Evolutionary conservation across 2,888 invertebrate species (phyloP).

Genomic region (Agrochola circellaris): DNA sequence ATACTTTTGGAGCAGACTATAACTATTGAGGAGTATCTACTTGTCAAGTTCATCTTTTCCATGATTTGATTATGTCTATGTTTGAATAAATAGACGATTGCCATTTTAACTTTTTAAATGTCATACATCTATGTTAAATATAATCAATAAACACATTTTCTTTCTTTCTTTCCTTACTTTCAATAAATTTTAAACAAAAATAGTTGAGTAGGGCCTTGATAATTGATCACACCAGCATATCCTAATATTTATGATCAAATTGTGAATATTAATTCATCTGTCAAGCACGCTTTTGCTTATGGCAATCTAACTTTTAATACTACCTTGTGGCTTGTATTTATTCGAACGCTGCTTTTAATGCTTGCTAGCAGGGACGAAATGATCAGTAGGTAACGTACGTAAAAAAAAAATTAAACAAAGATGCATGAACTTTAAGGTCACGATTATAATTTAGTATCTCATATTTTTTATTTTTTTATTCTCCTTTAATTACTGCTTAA

Average conservation of each 20-base stretch:
- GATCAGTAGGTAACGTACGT: no score
- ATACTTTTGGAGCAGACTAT: not conserved
- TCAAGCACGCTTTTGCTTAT: not conserved
- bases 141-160: not conserved
- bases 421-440: no score
- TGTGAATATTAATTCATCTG: not conserved
- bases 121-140: not conserved
- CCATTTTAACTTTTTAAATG: not conserved
- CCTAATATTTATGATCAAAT: not conserved
- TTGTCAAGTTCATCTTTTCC: not conserved
- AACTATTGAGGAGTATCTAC: not conserved
- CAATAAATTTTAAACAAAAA: not conserved
- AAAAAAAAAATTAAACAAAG: no score
- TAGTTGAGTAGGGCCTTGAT: not conserved
- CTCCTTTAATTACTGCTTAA: not conserved
- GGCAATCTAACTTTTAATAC: no score
- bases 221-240: not conserved
- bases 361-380: no score
- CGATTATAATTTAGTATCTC: no score
- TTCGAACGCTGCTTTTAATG: not conserved
- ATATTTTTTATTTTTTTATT: not conserved
- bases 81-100: not conserved
- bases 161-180: no score
- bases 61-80: not conserved
- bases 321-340: not conserved